phyloP scores from a whole-genome alignment of 1,140 invertebrate genomes.

The Lordiphosa clarofinis region DNA sequence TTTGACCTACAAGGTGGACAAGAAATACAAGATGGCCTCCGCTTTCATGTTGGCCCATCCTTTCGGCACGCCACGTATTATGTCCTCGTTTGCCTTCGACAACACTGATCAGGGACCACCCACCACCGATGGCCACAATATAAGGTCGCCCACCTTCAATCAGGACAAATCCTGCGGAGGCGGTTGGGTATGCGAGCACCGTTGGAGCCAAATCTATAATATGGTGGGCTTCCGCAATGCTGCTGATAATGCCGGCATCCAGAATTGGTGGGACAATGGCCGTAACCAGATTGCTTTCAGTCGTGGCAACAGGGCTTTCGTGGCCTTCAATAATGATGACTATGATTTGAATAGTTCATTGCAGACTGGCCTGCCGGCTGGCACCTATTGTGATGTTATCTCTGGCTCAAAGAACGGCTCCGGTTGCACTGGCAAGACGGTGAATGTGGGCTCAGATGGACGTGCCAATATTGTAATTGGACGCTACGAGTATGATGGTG shows the following conservation, averaged over 20 bases:
- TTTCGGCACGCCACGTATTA: slow-evolving; percentile 86
- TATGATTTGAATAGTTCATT: slow-evolving; percentile 82
- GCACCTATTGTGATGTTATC: slow-evolving; percentile 93
- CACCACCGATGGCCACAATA: slow-evolving; percentile 60
- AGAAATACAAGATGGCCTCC: slow-evolving; percentile 87
- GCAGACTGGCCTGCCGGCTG: slow-evolving; percentile 87
- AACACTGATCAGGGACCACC: slow-evolving; percentile 81
- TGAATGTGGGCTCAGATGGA: slow-evolving; percentile 85
- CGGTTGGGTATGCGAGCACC: slow-evolving; percentile 95
- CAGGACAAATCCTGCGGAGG: slow-evolving; percentile 79
- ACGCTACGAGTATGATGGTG: slow-evolving; percentile 82
- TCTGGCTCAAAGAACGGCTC: slow-evolving; percentile 84
- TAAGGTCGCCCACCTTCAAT: slow-evolving; percentile 82
- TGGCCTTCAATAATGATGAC: slow-evolving; percentile 86
- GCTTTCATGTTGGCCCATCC: slow-evolving; percentile 90
- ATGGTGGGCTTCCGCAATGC: slow-evolving; percentile 90
- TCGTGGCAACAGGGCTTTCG: slow-evolving; percentile 85
- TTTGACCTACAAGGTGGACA: slow-evolving; percentile 84
- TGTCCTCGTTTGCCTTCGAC: slow-evolving; percentile 86
- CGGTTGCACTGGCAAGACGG: slow-evolving; percentile 85
- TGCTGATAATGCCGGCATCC: slow-evolving; percentile 81
- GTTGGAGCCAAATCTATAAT: slow-evolving; percentile 91
- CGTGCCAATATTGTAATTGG: slow-evolving; percentile 84
- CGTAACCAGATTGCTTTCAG: slow-evolving; percentile 90
- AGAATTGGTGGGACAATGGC: slow-evolving; percentile 89